Percentiles rank a stretch among this genome's conserved stretches.
Evolutionary conservation across 2,797 vertebrate genomes (phyloP).

Genomic region (Siniperca obscura): DNA sequence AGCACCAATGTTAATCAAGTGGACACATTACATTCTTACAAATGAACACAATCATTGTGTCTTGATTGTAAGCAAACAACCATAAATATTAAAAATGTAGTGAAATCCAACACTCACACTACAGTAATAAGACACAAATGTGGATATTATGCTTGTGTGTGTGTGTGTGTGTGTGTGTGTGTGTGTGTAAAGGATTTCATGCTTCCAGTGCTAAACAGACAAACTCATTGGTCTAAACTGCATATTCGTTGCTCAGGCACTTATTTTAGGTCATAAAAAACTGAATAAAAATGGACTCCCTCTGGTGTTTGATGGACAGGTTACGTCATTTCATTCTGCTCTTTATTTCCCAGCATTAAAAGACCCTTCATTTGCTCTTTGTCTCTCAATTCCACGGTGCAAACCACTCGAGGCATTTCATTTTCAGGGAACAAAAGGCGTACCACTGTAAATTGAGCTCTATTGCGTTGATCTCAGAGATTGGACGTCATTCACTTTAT

Average conservation of each 20-base stretch:
- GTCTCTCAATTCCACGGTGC: conserved; percentile 14
- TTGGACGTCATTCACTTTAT: conserved; percentile 23
- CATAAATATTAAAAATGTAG: conserved; percentile 17
- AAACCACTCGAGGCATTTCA: conserved; percentile 20
- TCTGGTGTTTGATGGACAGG: conserved; percentile 24
- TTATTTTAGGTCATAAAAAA: conserved; percentile 69
- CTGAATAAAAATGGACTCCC: conserved; percentile 6
- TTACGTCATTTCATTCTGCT: conserved; percentile 35
- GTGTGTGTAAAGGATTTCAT: conserved; percentile 30
- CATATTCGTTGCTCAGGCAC: conserved; percentile 83
- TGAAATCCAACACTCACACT: conserved; percentile 16
- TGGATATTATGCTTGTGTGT: conserved; percentile 25
- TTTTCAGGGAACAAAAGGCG: conserved; percentile 37
- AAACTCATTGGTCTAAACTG: conserved; percentile 72
- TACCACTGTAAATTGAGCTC: conserved; percentile 27
- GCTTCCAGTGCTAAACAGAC: conserved; percentile 63
- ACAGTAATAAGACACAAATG: conserved; percentile 58
- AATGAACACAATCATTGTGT: conserved; percentile 63
- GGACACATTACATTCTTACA: conserved; percentile 54
- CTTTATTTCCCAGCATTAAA: conserved; percentile 24
- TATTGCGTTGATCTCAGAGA: conserved; percentile 73
- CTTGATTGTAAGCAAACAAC: conserved; percentile 37
- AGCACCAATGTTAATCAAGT: conserved; percentile 32
- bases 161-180: conserved; percentile 25
- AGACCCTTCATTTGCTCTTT: conserved; percentile 14